Conservation (phyloP, 2,797 vertebrate genomes). For the Danio kyathit region DNA sequence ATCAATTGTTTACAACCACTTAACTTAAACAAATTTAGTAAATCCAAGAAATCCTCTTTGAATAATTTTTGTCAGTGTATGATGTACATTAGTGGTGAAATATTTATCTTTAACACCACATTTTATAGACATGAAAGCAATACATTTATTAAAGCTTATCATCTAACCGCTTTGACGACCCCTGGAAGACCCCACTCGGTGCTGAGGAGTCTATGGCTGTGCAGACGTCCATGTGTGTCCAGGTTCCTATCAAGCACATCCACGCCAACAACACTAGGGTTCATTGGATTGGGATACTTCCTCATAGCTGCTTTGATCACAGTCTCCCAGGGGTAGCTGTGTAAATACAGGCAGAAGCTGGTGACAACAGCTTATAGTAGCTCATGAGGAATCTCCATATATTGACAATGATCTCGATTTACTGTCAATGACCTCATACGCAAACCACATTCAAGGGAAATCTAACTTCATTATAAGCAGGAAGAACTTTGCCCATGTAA, state of each 20-base stretch:
- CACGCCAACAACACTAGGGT: slow-evolving; percentile 94
- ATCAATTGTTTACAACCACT: too few species aligned
- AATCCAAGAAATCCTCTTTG: too few species aligned
- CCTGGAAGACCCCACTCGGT: slow-evolving; percentile 95
- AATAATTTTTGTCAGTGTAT: too few species aligned
- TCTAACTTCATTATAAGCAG: neutral
- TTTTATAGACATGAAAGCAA: slow-evolving; percentile 9
- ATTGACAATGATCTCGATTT: neutral
- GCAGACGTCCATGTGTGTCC: slow-evolving; percentile 88
- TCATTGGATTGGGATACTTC: slow-evolving; percentile 99
- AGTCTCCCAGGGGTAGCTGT: slow-evolving; percentile 96
- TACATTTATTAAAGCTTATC: neutral
- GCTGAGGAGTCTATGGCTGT: slow-evolving; percentile 96
- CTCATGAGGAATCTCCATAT: neutral
- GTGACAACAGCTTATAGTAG: neutral
- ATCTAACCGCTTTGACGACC: slow-evolving; percentile 91
- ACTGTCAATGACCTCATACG: neutral
- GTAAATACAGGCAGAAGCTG: slow-evolving; percentile 6
- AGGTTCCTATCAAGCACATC: slow-evolving; percentile 91
- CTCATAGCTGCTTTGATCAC: slow-evolving; percentile 98
- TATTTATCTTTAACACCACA: neutral
- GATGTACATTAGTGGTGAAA: neutral
- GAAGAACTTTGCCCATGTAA: neutral
- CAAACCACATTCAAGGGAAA: neutral
- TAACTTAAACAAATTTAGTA: too few species aligned